Percentiles rank a stretch among this genome's conserved stretches.
Conservation (phyloP, 2,797 vertebrate species). For the Rhabdomys pumilio region DNA sequence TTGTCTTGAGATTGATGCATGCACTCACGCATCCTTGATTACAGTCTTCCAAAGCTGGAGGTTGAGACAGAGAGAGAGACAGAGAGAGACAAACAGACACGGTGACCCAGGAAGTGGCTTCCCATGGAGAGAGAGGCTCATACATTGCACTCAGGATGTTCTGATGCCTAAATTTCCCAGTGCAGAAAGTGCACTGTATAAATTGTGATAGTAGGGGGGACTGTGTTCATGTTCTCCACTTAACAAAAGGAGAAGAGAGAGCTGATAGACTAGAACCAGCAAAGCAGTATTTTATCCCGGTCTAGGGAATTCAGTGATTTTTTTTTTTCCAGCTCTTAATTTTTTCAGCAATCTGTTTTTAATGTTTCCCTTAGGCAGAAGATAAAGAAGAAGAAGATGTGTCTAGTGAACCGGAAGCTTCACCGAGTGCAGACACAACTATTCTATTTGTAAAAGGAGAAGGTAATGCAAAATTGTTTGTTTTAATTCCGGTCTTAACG, state of each 20-base stretch:
- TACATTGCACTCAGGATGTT: background rate
- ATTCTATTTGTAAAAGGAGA: constrained; percentile 99
- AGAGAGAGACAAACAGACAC: too few species aligned
- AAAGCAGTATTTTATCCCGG: background rate
- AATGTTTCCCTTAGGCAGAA: constrained; percentile 91
- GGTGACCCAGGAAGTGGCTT: background rate
- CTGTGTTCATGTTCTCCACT: background rate
- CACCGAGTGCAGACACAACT: constrained; percentile 97
- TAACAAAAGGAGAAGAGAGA: background rate
- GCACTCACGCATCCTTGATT: background rate
- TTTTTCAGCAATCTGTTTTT: background rate
- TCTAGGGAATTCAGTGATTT: background rate
- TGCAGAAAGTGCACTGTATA: background rate
- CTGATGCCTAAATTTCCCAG: background rate
- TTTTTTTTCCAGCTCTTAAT: background rate
- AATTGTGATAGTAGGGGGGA: background rate
- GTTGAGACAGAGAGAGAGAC: background rate
- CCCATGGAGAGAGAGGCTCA: too few species aligned
- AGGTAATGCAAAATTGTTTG: constrained; percentile 88
- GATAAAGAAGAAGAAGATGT: constrained; percentile 97
- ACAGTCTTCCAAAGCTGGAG: background rate
- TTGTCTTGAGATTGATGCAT: background rate
- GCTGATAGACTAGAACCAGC: background rate
- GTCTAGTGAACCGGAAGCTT: constrained; percentile 97
- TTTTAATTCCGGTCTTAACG: background rate